These are phyloP conservation scores for Mesodorylaimus sp. DNA, from an alignment of 2,888 invertebrate genomes.

Conservation along the genomic window DNA sequence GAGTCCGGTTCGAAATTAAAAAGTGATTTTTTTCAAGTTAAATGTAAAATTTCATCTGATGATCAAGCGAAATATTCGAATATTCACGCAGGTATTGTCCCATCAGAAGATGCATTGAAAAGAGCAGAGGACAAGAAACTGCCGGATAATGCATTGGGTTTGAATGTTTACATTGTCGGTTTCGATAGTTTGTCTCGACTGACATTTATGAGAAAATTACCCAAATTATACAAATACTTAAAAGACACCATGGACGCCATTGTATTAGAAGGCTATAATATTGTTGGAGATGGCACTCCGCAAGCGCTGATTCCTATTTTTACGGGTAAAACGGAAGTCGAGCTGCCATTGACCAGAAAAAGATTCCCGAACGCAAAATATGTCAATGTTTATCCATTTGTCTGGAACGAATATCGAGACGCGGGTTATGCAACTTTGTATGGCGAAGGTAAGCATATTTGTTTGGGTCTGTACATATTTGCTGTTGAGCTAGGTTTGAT, in stretches of 20 bases:
- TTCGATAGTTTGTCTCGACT: slow-evolving; percentile 71
- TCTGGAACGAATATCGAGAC: slow-evolving; percentile 47
- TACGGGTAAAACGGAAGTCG: slow-evolving; percentile 58
- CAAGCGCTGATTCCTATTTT: slow-evolving; percentile 62
- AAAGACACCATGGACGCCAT: slow-evolving; percentile 44
- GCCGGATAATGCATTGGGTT: background rate
- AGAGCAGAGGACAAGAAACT: background rate
- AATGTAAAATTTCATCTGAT: background rate
- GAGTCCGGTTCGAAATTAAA: background rate
- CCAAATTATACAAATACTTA: slow-evolving; percentile 53
- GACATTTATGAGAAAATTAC: slow-evolving; percentile 57
- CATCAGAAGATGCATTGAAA: slow-evolving; percentile 8
- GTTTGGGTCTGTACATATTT: too few species aligned
- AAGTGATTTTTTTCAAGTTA: slow-evolving; percentile 2
- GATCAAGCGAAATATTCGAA: background rate
- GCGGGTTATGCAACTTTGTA: slow-evolving; percentile 48
- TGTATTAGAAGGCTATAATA: slow-evolving; percentile 44
- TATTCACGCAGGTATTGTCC: slow-evolving; percentile 15
- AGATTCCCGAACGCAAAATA: slow-evolving; percentile 43
- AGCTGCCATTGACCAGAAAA: slow-evolving; percentile 64
- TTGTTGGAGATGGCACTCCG: slow-evolving; percentile 35
- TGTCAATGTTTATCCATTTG: slow-evolving; percentile 61
- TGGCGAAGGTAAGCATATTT: slow-evolving; percentile 55
- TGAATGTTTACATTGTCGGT: slow-evolving; percentile 46
- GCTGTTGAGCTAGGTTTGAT: too few species aligned